Evolutionary conservation across 2,797 vertebrate species (phyloP), one percentile per base, ranked within the genome.

Genomic region (Calcarius lapponicus): DNA sequence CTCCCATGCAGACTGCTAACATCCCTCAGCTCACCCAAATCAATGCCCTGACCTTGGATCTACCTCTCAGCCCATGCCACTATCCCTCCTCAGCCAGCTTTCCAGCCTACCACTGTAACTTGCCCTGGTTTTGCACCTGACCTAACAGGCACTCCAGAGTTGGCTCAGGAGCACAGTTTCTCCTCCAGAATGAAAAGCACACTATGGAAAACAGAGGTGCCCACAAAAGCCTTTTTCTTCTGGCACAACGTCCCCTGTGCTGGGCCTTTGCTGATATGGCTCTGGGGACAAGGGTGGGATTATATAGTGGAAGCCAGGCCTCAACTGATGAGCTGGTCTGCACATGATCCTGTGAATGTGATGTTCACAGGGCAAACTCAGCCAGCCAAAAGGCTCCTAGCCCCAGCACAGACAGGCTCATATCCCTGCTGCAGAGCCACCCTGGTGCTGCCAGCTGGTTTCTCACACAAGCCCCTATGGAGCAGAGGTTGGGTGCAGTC

Each of bases 391-490:
- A 21, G 12, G 42, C 26, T 82, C 60, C 80, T 38, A 26, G 4
- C 73, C 53, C 48, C 67, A 69, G 1, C 2, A 0, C 3, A 54
- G 50, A 40, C 48, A 48, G 43, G 25, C 17, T 80, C 5, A 0
- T 5, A 24, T 17, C 45, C 2, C 0, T 9, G 11, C 58, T 34
- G 34, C 43, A 73, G 17, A 86, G 73, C 47, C 66, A 58, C 36
- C 10, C 25, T 26, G 12, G 17, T 60, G 40, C n/a, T 87, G 48
- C 45, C 81, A 93, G 50, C 21, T 80, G 43, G 22, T 18, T 85
- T 71, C 80, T 26, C 47, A 71, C 51, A 20, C 1, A 2, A 51
- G 29, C 26, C 60, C 62, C 48, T 4, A 0, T 1, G 1, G 58
- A 86, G 61, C 58, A 93, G 32, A 70, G 42, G 11, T 4, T 86